phyloP scores from a whole-genome alignment of 1,140 invertebrate species.

The Catajapyx aquilonaris region DNA sequence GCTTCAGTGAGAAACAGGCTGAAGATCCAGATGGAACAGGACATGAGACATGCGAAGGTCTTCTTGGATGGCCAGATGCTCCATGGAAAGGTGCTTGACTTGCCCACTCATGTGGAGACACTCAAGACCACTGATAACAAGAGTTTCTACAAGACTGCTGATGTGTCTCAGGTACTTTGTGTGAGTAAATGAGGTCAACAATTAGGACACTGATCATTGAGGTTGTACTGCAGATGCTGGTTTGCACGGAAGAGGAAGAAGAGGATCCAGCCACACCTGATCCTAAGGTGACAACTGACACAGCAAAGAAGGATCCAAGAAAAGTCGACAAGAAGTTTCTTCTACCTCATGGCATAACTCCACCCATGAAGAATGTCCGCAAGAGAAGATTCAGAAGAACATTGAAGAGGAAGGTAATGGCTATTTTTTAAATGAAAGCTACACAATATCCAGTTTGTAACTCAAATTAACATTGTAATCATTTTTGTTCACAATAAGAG shows the following conservation, averaged over 20 bases:
- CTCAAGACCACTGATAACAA: slow-evolving; percentile 90
- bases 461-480: not conserved
- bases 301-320: slow-evolving; percentile 73
- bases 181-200: not conserved
- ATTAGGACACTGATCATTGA: not conserved
- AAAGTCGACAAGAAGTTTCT: slow-evolving; percentile 89
- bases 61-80: slow-evolving; percentile 70
- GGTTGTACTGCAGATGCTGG: slow-evolving; percentile 32
- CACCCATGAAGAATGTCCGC: slow-evolving; percentile 84
- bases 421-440: too few species aligned
- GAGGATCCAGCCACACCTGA: slow-evolving; percentile 52
- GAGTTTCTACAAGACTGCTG: slow-evolving; percentile 92
- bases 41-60: slow-evolving; percentile 74
- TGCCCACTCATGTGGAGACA: slow-evolving; percentile 82
- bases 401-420: slow-evolving; percentile 62
- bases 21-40: slow-evolving; percentile 71
- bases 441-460: not conserved
- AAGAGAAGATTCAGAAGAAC: slow-evolving; percentile 86
- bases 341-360: slow-evolving; percentile 82
- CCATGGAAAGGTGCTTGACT: slow-evolving; percentile 70
- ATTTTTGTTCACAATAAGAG: too few species aligned
- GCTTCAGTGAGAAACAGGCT: slow-evolving; percentile 67
- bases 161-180: slow-evolving; percentile 75
- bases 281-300: slow-evolving; percentile 54
- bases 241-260: slow-evolving; percentile 63